Percentiles rank a stretch among this genome's conserved stretches.
These are phyloP conservation scores for Gymnogyps californianus DNA, from an alignment of 2,113 vertebrate species.

Conservation along the genomic window DNA sequence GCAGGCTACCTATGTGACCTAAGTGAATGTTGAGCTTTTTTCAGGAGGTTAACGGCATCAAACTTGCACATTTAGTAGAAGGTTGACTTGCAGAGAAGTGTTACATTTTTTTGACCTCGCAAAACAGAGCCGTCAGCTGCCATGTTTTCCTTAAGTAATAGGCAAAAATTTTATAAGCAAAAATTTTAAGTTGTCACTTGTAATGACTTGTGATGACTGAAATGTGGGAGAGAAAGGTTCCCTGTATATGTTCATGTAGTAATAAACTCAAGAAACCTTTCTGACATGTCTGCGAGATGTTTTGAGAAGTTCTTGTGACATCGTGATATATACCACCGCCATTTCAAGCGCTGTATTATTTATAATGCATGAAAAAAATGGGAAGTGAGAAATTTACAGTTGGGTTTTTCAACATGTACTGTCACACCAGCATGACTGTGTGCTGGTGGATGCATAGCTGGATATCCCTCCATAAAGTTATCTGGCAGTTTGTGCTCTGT, in stretches of 20 bases:
- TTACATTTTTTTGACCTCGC: background rate
- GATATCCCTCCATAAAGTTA: background rate
- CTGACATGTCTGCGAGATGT: background rate
- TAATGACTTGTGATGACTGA: background rate
- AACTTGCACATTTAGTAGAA: background rate
- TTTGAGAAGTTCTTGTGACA: background rate
- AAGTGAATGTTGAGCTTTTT: background rate
- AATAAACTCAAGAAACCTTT: background rate
- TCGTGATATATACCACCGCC: background rate
- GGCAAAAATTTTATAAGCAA: background rate
- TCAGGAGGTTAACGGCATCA: background rate
- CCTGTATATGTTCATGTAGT: rapidly evolving
- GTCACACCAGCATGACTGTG: background rate
- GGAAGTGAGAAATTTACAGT: background rate
- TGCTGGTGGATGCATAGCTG: background rate
- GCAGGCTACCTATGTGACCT: background rate
- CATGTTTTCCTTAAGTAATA: background rate
- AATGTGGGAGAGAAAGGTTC: background rate
- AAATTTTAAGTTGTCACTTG: background rate
- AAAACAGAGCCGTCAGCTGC: background rate
- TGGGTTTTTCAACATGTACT: background rate
- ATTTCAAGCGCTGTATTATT: background rate
- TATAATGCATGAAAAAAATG: background rate
- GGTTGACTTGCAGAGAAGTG: background rate
- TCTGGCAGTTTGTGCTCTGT: background rate